A percentile compares a stretch with the other conserved stretches of the same genome.
Conservation (phyloP, 2,888 invertebrate species). For the Heliconius aoede region DNA sequence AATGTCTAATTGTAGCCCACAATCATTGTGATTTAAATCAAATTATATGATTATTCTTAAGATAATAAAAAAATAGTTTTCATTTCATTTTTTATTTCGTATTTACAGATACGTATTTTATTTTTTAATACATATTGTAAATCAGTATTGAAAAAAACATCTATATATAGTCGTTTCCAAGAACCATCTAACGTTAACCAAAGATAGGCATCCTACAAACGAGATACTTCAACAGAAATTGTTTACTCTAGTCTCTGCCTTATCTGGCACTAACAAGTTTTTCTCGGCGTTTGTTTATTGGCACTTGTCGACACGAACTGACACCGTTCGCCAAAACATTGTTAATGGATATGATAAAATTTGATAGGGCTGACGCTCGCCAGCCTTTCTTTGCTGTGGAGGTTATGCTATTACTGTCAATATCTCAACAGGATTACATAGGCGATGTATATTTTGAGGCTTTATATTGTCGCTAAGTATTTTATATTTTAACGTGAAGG, state of each 20-base stretch:
- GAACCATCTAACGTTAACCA: slow-evolving; percentile 6
- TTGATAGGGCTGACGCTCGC: slow-evolving; percentile 65
- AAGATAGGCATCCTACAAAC: slow-evolving; percentile 29
- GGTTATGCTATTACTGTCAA: slow-evolving; percentile 60
- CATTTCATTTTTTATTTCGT: background rate
- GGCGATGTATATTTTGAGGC: slow-evolving; percentile 16
- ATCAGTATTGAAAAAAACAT: background rate
- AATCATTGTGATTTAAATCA: too few species aligned
- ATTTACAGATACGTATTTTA: too few species aligned
- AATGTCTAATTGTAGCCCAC: too few species aligned
- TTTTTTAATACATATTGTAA: too few species aligned
- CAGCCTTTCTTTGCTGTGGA: slow-evolving; percentile 55
- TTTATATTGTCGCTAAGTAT: slow-evolving; percentile 8
- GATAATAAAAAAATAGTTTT: too few species aligned
- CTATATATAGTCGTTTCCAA: background rate
- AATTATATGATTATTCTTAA: too few species aligned
- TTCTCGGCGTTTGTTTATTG: slow-evolving; percentile 53
- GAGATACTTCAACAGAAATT: slow-evolving; percentile 17
- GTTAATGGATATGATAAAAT: slow-evolving; percentile 77
- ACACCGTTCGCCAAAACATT: slow-evolving; percentile 70
- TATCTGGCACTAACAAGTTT: slow-evolving; percentile 37
- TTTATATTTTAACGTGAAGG: background rate
- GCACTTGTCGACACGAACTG: slow-evolving; percentile 57
- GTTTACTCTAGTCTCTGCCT: slow-evolving; percentile 23
- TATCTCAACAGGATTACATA: slow-evolving; percentile 36